Percentiles rank a stretch among this genome's conserved stretches.
Conservation (phyloP, 92 coral and sea anemone genomes). For the Epizoanthus scotinus region DNA sequence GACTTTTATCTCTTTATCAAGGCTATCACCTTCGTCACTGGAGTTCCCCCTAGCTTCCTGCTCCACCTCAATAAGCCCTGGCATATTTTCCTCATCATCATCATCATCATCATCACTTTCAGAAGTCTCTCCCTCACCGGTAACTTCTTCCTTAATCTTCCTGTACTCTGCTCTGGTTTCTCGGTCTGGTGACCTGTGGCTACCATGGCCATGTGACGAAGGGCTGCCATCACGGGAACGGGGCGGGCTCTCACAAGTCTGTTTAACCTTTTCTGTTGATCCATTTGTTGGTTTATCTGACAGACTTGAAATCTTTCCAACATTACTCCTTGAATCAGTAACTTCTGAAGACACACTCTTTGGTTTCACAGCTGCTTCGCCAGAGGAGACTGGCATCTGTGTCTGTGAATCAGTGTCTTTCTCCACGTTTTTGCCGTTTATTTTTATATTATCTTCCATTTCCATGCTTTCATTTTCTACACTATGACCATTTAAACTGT, state of each 20-base stretch:
- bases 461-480: background rate
- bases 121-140: slow-evolving; percentile 77
- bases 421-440: background rate
- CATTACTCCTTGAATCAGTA: background rate
- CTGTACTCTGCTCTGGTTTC: slow-evolving; percentile 77
- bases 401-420: background rate
- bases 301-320: background rate
- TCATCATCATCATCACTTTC: slow-evolving; percentile 75
- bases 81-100: slow-evolving; percentile 10
- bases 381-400: background rate
- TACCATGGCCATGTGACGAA: slow-evolving; percentile 59
- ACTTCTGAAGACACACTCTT: background rate
- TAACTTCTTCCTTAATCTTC: slow-evolving; percentile 73
- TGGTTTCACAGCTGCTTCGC: background rate
- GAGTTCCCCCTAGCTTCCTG: slow-evolving; percentile 4
- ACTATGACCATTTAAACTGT: slow-evolving; percentile 17
- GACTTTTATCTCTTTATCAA: background rate
- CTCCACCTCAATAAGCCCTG: slow-evolving; percentile 35
- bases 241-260: background rate
- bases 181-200: slow-evolving; percentile 76
- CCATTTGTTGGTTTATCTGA: background rate
- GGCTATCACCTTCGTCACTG: background rate
- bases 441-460: background rate
- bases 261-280: background rate
- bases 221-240: slow-evolving; percentile 21